phyloP scores from a whole-genome alignment of 2,113 vertebrate genomes.

The Gallinago media region DNA sequence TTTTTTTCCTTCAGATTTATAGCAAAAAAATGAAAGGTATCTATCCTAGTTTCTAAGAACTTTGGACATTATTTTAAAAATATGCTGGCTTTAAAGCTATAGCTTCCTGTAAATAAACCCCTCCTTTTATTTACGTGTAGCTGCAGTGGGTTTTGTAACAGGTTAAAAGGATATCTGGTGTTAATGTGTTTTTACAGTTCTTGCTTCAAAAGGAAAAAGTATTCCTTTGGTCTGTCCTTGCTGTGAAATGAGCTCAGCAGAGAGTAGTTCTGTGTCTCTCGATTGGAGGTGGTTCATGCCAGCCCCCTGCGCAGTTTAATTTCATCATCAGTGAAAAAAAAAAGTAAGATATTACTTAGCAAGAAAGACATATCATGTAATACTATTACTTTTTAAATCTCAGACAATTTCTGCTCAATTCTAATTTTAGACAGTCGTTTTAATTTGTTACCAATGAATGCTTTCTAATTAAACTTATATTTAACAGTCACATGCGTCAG shows the following conservation, averaged over 20 bases:
- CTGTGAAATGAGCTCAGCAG: not conserved
- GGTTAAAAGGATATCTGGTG: not conserved
- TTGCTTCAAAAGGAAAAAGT: not conserved
- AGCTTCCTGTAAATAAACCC: not conserved
- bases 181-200: not conserved
- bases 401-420: constrained; percentile 40
- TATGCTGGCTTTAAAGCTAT: not conserved
- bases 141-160: not conserved
- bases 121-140: not conserved
- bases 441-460: constrained; percentile 53
- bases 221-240: not conserved
- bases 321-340: constrained; percentile 28
- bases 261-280: not conserved
- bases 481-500: constrained; percentile 50
- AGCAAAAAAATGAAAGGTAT: not conserved
- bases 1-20: not conserved
- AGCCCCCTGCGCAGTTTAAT: not conserved
- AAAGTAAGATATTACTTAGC: constrained; percentile 38
- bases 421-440: constrained; percentile 56
- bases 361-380: not conserved
- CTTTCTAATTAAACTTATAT: constrained; percentile 58
- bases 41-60: not conserved
- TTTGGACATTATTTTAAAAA: not conserved
- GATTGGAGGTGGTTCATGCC: not conserved
- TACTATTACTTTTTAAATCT: constrained; percentile 35